These are phyloP conservation scores for Danionella dracula DNA, from an alignment of 2,797 vertebrate genomes.

Conservation along the genomic window DNA sequence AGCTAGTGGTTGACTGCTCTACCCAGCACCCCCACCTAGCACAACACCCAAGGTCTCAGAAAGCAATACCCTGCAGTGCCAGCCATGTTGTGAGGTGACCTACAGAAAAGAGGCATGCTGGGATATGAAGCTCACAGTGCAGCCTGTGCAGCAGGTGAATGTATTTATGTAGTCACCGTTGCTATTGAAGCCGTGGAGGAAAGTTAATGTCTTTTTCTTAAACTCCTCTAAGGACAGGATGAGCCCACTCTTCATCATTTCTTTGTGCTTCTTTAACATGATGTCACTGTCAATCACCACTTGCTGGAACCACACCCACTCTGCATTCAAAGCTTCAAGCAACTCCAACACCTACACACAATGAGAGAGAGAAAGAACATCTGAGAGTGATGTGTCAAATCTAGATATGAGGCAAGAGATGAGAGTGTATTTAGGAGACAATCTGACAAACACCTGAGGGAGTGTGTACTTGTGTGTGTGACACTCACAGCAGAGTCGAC, in stretches of 20 bases:
- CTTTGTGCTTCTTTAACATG: conserved; percentile 75
- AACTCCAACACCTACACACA: conserved; percentile 70
- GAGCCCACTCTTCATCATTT: conserved; percentile 76
- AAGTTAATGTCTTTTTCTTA: conserved; percentile 70
- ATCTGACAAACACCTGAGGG: background rate
- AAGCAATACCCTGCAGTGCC: conserved; percentile 19
- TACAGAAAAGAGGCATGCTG: conserved; percentile 30
- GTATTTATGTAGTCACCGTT: conserved; percentile 59
- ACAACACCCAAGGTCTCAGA: conserved; percentile 13
- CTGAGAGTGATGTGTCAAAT: background rate
- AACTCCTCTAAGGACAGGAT: conserved; percentile 74
- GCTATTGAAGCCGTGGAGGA: conserved; percentile 67
- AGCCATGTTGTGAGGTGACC: conserved; percentile 36
- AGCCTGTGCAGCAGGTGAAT: conserved; percentile 4
- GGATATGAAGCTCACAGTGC: conserved; percentile 36
- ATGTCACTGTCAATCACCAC: conserved; percentile 71
- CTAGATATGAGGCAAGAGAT: background rate
- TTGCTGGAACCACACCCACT: conserved; percentile 80
- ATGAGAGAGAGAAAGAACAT: background rate
- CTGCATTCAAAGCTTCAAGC: conserved; percentile 64
- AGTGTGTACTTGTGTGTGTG: background rate
- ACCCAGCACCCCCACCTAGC: background rate
- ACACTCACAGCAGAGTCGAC: conserved; percentile 68
- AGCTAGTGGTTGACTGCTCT: conserved; percentile 35
- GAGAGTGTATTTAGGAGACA: conserved; percentile 2